These are phyloP conservation scores for Enteromius afrohamiltoni DNA, from an alignment of 2,797 vertebrate genomes.

Conservation along the genomic window DNA sequence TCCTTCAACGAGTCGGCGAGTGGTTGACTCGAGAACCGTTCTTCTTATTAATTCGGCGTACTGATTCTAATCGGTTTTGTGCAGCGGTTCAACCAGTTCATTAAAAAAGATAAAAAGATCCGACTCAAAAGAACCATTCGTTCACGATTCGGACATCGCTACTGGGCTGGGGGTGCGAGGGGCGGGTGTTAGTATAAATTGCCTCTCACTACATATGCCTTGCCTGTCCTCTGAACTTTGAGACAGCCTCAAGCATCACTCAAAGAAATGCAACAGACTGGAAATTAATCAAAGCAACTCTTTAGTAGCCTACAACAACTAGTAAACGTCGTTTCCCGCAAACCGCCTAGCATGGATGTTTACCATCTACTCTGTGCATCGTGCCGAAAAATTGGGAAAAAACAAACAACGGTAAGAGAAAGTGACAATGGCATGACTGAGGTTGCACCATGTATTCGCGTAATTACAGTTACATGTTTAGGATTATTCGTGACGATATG, in stretches of 20 bases:
- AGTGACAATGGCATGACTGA: neutral
- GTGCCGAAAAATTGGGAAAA: constrained; percentile 69
- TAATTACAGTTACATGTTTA: too few species aligned
- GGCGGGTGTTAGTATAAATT: constrained; percentile 76
- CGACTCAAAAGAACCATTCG: constrained; percentile 19
- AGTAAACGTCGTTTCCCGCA: constrained; percentile 30
- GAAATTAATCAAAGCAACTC: constrained; percentile 56
- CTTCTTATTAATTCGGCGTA: neutral
- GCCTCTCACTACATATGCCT: constrained; percentile 71
- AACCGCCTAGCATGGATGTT: constrained; percentile 31
- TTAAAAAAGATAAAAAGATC: neutral
- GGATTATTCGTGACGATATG: neutral
- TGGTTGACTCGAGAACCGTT: neutral
- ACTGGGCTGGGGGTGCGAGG: constrained; percentile 58
- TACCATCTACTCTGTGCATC: constrained; percentile 57
- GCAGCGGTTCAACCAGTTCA: neutral
- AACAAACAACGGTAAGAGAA: constrained; percentile 72
- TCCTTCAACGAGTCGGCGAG: neutral
- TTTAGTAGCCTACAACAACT: neutral
- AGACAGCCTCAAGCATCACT: constrained; percentile 74
- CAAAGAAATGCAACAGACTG: constrained; percentile 63
- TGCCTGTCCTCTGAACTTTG: constrained; percentile 78
- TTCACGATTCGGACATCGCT: constrained; percentile 17
- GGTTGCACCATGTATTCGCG: neutral
- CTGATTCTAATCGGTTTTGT: neutral